These are phyloP conservation scores for Cardiocondyla obscurior DNA, from an alignment of 1,140 invertebrate genomes.

Conservation along the genomic window DNA sequence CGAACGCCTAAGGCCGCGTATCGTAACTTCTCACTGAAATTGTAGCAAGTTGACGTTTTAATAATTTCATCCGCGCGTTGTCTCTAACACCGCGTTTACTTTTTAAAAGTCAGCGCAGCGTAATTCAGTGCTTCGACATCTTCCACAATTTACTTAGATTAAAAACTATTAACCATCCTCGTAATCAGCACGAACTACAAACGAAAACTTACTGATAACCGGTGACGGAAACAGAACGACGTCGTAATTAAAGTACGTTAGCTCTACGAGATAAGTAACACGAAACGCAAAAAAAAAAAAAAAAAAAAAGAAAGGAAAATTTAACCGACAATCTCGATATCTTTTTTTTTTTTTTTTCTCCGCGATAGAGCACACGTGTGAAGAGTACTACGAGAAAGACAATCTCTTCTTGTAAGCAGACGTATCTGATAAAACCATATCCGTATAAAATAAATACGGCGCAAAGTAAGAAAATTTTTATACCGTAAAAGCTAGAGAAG, in stretches of 20 bases:
- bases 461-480: neutral
- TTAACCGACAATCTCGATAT: slow-evolving; percentile 28
- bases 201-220: slow-evolving; percentile 29
- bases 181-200: neutral
- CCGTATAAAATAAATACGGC: neutral
- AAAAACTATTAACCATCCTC: neutral
- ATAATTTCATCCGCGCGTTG: neutral
- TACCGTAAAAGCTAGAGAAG: neutral
- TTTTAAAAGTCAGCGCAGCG: neutral
- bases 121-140: neutral
- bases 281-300: slow-evolving; percentile 18
- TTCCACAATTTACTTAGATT: neutral
- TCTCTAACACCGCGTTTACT: too few species aligned
- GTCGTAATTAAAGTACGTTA: neutral
- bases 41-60: too few species aligned
- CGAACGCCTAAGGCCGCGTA: too few species aligned
- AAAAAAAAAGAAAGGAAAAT: slow-evolving; percentile 29
- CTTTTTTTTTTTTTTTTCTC: slow-evolving; percentile 29
- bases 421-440: neutral
- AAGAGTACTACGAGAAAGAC: neutral
- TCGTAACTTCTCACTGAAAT: too few species aligned
- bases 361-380: neutral
- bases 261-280: neutral
- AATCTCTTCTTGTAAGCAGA: slow-evolving; percentile 19
- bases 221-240: neutral